A percentile compares a stretch with the other conserved stretches of the same genome.
Conservation (phyloP, 37 sponge, comb jelly and placozoan species). For the Chondrilla cf. caribensis region DNA sequence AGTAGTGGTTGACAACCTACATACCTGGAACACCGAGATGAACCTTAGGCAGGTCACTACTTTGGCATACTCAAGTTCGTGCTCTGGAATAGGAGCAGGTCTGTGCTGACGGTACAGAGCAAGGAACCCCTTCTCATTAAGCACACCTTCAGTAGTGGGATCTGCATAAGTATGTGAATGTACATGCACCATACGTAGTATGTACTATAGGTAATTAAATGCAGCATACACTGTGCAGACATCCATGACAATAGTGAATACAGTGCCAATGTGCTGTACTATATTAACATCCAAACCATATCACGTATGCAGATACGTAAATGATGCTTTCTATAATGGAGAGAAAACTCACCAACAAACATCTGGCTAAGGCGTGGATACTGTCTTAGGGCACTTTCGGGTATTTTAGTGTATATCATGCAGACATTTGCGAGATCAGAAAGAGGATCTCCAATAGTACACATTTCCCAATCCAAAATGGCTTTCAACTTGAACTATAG, state of each 20-base stretch:
- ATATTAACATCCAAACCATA: no score
- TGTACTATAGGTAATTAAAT: no score
- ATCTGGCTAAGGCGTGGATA: not conserved
- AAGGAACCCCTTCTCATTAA: not conserved
- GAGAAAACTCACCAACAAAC: not conserved
- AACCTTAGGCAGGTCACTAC: not conserved
- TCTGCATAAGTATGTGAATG: no score
- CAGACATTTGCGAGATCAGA: not conserved
- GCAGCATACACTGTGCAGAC: no score
- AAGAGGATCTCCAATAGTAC: not conserved
- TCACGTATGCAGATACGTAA: no score
- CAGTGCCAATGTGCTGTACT: no score
- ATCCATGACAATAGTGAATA: no score
- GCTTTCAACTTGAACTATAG: constrained; percentile 13
- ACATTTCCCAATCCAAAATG: constrained; percentile 12
- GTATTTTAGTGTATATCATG: not conserved
- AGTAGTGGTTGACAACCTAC: no score
- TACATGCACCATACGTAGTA: no score
- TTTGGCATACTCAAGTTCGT: not conserved
- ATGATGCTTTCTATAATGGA: no score
- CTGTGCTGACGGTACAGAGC: not conserved
- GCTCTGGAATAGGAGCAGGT: not conserved
- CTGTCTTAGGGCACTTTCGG: not conserved
- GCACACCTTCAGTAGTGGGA: not conserved
- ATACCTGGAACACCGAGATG: not conserved